Conservation (phyloP, 2,888 invertebrate genomes). For the Mechanitis messenoides region DNA sequence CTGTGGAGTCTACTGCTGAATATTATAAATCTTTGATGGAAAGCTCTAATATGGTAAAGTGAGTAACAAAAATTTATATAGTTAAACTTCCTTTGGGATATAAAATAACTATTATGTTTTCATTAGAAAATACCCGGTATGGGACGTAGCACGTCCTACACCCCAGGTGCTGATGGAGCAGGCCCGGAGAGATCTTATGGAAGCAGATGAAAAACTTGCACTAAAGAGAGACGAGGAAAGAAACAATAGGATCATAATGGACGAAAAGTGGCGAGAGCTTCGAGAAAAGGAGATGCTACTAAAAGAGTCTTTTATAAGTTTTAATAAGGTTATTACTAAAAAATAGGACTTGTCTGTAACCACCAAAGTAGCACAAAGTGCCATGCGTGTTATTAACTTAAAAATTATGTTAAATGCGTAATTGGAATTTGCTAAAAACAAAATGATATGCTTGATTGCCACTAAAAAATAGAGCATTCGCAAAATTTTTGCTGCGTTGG, state of each 20-base stretch:
- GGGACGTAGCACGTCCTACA: constrained; percentile 76
- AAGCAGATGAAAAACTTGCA: constrained; percentile 66
- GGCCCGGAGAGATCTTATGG: constrained; percentile 70
- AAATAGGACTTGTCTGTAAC: no score
- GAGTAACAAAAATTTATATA: constrained; percentile 33
- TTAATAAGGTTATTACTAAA: constrained; percentile 67
- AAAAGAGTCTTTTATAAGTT: constrained; percentile 77
- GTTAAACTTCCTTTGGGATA: background rate
- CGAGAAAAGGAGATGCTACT: constrained; percentile 69
- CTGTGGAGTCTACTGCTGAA: constrained; percentile 70
- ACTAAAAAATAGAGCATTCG: no score
- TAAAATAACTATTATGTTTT: background rate
- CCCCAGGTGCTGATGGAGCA: constrained; percentile 75
- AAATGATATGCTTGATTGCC: no score
- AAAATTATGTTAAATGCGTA: no score
- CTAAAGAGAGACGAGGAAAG: constrained; percentile 62
- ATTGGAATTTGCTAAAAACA: no score
- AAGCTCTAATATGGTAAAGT: constrained; percentile 69
- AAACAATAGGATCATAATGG: constrained; percentile 58
- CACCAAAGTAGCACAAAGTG: no score
- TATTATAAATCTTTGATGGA: constrained; percentile 75
- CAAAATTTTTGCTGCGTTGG: no score
- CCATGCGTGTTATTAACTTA: no score
- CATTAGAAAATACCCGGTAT: constrained; percentile 77
- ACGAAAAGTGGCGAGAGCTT: constrained; percentile 75